Base-by-base conservation (phyloP, 2,888 invertebrate genomes). In the Drosophila melanosoma region DNA sequence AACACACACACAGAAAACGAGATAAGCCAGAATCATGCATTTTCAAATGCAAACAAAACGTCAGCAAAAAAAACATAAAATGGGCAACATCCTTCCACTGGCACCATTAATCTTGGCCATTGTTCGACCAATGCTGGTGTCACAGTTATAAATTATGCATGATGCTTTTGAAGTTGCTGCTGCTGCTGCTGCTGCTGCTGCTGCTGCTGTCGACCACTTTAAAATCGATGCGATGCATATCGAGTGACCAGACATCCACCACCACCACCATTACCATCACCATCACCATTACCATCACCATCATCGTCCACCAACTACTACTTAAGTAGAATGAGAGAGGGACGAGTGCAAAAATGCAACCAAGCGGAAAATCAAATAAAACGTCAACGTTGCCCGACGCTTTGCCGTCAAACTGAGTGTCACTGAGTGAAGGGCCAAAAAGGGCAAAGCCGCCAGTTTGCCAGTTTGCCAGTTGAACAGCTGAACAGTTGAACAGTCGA, bases 361-460 rank as follows among this genome's bases (percentile, higher is more conserved):
- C 75, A 84, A 81, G 89, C 90, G 87, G 83, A 87, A 90, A 90
- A 90, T 90, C 90, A 90, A 90, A 90, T 90, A 87, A 89, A 87
- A 87, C 89, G 87, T 86, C 84, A 90, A 78, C 83, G 78, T 74
- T 65, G 49, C 59, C 71, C 70, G 70, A 61, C 69, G 69, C 67
- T 48, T 62, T 61, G 53, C 69, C 76, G 64, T 70, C 68, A 69
- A 66, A 64, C 79, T 62, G 69, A 69, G 69, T 77, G 78, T 75
- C 75, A 69, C 64, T 29, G 61, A 65, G 53, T 69, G 65, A 67
- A 66, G 66, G 78, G 66, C 70, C 61, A 74, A 69, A 67, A 68
- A 61, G 58, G 78, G 60, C 69, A 77, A 57, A 63, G 76, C 76
- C 61, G 74, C 64, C 76, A 23, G 68, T 40, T 38, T 64, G 15